These are phyloP conservation scores for Miltochrista miniata DNA, from an alignment of 2,888 invertebrate genomes.

Conservation along the genomic window DNA sequence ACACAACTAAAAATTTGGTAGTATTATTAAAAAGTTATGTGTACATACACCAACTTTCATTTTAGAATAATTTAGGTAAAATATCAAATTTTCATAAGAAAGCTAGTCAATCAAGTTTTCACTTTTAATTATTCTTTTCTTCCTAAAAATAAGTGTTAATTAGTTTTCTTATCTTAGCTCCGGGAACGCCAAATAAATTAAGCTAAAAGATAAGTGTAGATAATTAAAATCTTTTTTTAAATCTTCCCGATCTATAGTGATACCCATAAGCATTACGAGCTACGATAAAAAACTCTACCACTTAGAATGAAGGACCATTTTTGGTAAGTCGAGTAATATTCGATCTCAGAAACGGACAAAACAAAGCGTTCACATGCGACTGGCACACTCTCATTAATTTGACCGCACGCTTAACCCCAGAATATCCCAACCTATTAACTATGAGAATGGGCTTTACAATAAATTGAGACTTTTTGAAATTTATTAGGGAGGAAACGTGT, in stretches of 20 bases:
- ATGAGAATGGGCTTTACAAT: slow-evolving; percentile 59
- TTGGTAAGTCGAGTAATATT: slow-evolving; percentile 8
- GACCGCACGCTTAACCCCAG: slow-evolving; percentile 60
- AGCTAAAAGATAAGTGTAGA: slow-evolving; percentile 27
- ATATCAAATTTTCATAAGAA: background rate
- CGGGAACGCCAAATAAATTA: slow-evolving; percentile 19
- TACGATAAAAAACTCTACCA: slow-evolving; percentile 11
- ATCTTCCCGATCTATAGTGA: slow-evolving; percentile 2
- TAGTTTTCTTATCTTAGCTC: slow-evolving; percentile 20
- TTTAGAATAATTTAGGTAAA: background rate
- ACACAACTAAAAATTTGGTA: too few relatives aligned
- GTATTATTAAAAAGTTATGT: too few relatives aligned
- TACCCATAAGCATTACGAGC: too few relatives aligned
- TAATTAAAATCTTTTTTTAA: slow-evolving; percentile 35
- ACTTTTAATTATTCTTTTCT: slow-evolving; percentile 16
- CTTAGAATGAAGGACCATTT: slow-evolving; percentile 12
- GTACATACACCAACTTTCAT: too few relatives aligned
- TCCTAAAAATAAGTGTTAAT: slow-evolving; percentile 21
- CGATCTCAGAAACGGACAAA: slow-evolving; percentile 37
- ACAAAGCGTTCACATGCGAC: slow-evolving; percentile 49
- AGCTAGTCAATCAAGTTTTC: slow-evolving; percentile 9
- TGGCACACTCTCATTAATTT: slow-evolving; percentile 68
- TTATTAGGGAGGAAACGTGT: slow-evolving; percentile 65
- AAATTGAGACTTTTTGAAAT: slow-evolving; percentile 71
- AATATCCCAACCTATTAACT: slow-evolving; percentile 72